These are phyloP conservation scores for Chamaetylas fuelleborni DNA, from an alignment of 2,113 vertebrate species.

Conservation along the genomic window DNA sequence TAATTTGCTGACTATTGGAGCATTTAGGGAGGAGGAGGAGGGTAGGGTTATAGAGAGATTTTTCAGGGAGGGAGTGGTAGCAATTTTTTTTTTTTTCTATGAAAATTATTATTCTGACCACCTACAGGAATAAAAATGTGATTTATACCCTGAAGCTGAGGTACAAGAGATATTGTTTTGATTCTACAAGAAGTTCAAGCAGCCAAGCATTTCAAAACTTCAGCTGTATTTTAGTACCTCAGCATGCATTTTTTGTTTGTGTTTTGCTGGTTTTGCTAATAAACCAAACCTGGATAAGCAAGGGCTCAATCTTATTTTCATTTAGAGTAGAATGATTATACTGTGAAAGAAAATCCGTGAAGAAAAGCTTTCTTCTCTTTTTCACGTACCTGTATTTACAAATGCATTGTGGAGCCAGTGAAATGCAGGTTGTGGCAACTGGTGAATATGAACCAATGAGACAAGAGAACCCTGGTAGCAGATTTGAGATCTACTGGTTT, in stretches of 20 bases:
- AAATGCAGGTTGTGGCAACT: background rate
- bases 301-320: background rate
- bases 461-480: background rate
- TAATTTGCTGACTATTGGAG: background rate
- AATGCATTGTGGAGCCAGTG: background rate
- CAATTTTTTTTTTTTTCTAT: background rate
- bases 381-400: background rate
- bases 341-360: rapidly evolving
- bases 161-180: background rate
- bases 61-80: rapidly evolving
- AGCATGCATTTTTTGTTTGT: background rate
- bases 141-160: background rate
- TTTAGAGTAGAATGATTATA: background rate
- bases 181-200: background rate
- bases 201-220: background rate
- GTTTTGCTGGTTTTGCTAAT: background rate
- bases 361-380: background rate
- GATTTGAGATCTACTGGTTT: background rate
- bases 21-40: rapidly evolving
- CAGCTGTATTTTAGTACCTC: background rate
- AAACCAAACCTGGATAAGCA: background rate
- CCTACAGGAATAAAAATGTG: background rate
- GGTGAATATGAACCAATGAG: background rate
- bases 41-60: rapidly evolving
- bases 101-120: background rate